Conservation (phyloP, 92 coral and sea anemone genomes). For the Bergia sp. region DNA sequence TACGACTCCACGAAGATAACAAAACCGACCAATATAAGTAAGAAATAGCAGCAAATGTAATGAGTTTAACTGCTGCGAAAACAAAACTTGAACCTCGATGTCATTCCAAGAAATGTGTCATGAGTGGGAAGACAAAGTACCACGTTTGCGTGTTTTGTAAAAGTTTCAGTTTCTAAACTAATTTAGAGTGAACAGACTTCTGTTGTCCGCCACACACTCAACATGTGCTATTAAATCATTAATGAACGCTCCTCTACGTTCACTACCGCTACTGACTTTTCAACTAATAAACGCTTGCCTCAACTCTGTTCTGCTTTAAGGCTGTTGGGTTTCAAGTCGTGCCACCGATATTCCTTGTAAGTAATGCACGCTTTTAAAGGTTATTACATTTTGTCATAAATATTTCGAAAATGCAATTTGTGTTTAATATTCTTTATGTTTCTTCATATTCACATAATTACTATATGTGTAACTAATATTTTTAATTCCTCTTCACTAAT, state of each 20-base stretch:
- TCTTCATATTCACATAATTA: background rate
- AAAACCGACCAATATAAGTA: too few relatives aligned
- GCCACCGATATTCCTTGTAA: conserved; percentile 13
- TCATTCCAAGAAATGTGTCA: too few relatives aligned
- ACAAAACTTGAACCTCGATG: too few relatives aligned
- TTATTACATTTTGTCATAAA: background rate
- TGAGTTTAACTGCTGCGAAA: too few relatives aligned
- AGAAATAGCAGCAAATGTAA: too few relatives aligned
- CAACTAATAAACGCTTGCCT: background rate
- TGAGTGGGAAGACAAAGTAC: too few relatives aligned
- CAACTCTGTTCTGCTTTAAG: background rate
- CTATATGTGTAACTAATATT: background rate
- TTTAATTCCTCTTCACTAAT: background rate
- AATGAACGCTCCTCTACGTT: background rate
- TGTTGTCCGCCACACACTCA: background rate
- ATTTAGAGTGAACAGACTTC: too few relatives aligned
- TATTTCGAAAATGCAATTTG: background rate
- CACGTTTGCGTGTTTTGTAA: too few relatives aligned
- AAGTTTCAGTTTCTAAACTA: too few relatives aligned
- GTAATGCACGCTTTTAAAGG: background rate
- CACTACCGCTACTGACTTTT: background rate
- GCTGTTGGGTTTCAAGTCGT: conserved; percentile 21
- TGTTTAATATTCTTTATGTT: background rate
- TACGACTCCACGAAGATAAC: too few relatives aligned
- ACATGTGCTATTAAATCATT: background rate